A percentile compares a stretch with the other conserved stretches of the same genome.
Evolutionary conservation across 2,113 vertebrate genomes (phyloP).

Genomic region (Gopherus flavomarginatus): DNA sequence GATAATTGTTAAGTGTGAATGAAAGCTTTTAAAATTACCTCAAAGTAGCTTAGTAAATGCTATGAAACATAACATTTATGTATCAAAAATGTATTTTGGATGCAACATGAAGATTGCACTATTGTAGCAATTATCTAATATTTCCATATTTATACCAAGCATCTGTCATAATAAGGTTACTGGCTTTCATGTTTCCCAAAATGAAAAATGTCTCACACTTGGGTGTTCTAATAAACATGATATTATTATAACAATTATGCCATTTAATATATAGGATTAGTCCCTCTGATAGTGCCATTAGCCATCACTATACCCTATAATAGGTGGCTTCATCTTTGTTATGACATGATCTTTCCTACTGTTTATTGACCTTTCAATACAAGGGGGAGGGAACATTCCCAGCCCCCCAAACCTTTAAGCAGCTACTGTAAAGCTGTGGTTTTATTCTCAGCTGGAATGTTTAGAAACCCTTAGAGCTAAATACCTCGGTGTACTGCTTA

Average conservation of each 20-base stretch:
- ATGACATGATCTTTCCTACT: slow-evolving; percentile 87
- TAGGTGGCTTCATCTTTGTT: slow-evolving; percentile 86
- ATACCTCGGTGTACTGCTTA: slow-evolving; percentile 88
- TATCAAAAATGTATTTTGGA: slow-evolving; percentile 21
- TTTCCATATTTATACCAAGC: slow-evolving; percentile 52
- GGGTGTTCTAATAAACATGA: slow-evolving; percentile 78
- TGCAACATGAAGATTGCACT: neutral
- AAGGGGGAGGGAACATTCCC: slow-evolving; percentile 86
- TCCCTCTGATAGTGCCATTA: slow-evolving; percentile 81
- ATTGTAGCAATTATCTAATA: slow-evolving; percentile 53
- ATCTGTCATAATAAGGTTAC: neutral
- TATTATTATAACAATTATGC: slow-evolving; percentile 82
- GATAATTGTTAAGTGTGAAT: neutral
- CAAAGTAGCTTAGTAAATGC: slow-evolving; percentile 34
- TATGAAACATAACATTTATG: slow-evolving; percentile 8
- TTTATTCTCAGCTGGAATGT: slow-evolving; percentile 91
- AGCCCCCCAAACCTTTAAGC: slow-evolving; percentile 85
- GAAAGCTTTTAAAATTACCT: slow-evolving; percentile 53
- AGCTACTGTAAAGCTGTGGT: slow-evolving; percentile 87
- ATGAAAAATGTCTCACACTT: slow-evolving; percentile 69
- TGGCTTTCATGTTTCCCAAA: slow-evolving; percentile 15
- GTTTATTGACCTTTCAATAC: slow-evolving; percentile 88
- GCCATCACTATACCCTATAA: slow-evolving; percentile 79
- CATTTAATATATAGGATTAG: slow-evolving; percentile 83
- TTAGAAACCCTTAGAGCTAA: slow-evolving; percentile 89